Evolutionary conservation across 2,888 invertebrate genomes (phyloP).

Genomic region (Coleophora deauratella): DNA sequence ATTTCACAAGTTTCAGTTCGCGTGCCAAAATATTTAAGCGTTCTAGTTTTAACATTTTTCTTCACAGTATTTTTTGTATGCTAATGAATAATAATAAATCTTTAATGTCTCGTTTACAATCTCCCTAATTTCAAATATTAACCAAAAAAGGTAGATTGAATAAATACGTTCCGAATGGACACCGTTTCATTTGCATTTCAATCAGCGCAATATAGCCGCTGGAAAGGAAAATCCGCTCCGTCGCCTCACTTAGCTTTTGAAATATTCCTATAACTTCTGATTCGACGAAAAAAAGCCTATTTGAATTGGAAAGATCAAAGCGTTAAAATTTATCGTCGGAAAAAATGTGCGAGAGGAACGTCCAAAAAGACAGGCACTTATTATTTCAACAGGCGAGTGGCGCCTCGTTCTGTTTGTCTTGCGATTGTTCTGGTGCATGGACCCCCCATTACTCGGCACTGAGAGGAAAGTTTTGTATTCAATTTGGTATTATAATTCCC

Average conservation of each 20-base stretch:
- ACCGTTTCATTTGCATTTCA: conserved; percentile 71
- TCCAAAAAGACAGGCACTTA: conserved; percentile 70
- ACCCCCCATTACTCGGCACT: conserved; percentile 73
- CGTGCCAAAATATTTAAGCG: not conserved
- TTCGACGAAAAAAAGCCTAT: conserved; percentile 67
- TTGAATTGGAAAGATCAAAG: conserved; percentile 73
- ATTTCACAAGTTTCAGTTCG: conserved; percentile 29
- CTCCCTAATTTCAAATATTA: conserved; percentile 46
- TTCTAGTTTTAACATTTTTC: not conserved
- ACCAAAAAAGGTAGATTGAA: conserved; percentile 51
- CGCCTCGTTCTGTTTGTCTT: conserved; percentile 71
- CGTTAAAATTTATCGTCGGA: conserved; percentile 68
- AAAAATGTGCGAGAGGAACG: conserved; percentile 50
- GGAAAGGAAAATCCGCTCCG: conserved; percentile 67
- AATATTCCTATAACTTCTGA: conserved; percentile 72
- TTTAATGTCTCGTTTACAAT: conserved; percentile 21
- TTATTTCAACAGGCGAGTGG: conserved; percentile 68
- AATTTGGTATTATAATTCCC: conserved; percentile 76
- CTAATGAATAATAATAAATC: not conserved
- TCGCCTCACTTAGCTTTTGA: conserved; percentile 70
- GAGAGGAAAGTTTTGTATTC: conserved; percentile 76
- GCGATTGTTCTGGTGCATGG: conserved; percentile 74
- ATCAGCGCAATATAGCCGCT: conserved; percentile 68
- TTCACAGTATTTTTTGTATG: not conserved
- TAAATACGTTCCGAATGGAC: conserved; percentile 63